Evolutionary conservation across 2,113 vertebrate genomes (phyloP).

Genomic region (Nothoprocta perdicaria): DNA sequence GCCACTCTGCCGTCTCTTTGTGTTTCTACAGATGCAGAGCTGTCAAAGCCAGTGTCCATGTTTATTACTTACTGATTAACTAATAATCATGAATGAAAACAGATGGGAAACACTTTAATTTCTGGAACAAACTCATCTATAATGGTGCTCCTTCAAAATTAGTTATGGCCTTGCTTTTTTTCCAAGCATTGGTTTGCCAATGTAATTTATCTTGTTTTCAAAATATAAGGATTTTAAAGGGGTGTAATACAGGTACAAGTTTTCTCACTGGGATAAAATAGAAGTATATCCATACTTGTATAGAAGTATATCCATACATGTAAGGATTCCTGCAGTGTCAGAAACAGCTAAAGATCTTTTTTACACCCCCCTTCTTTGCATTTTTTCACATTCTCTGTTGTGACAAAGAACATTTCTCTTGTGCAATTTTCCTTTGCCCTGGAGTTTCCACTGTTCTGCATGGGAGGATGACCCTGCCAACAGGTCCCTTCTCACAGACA

Average conservation of each 20-base stretch:
- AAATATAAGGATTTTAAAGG: background rate
- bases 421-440: background rate
- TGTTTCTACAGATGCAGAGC: background rate
- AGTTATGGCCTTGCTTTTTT: background rate
- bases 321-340: background rate
- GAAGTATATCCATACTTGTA: too few species aligned
- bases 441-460: background rate
- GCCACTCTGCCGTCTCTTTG: rapidly evolving
- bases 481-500: background rate
- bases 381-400: background rate
- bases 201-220: background rate
- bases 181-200: background rate
- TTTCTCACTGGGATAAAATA: background rate
- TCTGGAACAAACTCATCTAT: background rate
- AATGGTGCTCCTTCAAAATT: background rate
- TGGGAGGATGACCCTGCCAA: background rate
- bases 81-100: background rate
- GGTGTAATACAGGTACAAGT: rapidly evolving
- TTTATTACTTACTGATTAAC: conserved; percentile 35
- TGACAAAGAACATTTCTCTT: background rate
- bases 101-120: conserved; percentile 14
- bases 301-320: too few species aligned
- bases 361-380: background rate
- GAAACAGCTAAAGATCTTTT: background rate
- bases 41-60: background rate